Evolutionary conservation across 2,888 invertebrate species (phyloP).

Genomic region (Synergus japonicus): DNA sequence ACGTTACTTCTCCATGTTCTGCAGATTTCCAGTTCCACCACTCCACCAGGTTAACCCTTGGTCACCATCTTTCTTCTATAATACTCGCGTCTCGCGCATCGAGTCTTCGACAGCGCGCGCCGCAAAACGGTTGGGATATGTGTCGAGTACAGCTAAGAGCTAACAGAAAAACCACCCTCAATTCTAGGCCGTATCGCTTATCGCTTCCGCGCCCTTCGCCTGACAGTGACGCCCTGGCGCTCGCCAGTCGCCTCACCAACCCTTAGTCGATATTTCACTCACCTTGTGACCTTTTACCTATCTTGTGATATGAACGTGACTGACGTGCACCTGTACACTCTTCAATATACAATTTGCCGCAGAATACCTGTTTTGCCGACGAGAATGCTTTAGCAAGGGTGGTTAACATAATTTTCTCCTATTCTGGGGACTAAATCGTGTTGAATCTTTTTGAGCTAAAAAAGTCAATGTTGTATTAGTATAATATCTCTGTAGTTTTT

Average conservation of each 20-base stretch:
- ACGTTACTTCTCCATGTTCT: constrained; percentile 38
- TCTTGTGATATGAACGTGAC: constrained; percentile 45
- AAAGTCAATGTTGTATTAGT: not conserved
- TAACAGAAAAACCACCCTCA: constrained; percentile 27
- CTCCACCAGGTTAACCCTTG: constrained; percentile 7
- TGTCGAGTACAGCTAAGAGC: constrained; percentile 27
- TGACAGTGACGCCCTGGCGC: constrained; percentile 41
- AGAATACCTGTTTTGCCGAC: constrained; percentile 15
- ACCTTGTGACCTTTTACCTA: constrained; percentile 71
- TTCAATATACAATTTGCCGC: constrained; percentile 40
- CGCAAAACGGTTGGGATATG: not conserved
- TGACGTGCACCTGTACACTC: constrained; percentile 36
- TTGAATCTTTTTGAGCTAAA: not conserved
- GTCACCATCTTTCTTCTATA: constrained; percentile 7
- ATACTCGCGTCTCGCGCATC: constrained; percentile 37
- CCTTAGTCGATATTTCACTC: constrained; percentile 69
- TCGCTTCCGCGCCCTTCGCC: constrained; percentile 34
- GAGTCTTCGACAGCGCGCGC: constrained; percentile 33
- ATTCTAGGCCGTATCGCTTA: constrained; percentile 19
- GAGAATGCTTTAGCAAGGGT: not conserved
- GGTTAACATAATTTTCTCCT: not conserved
- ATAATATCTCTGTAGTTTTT: not conserved
- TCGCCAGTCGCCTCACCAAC: constrained; percentile 39
- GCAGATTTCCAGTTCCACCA: constrained; percentile 34
- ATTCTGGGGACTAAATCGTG: not conserved